These are phyloP conservation scores for Furcula furcula DNA, from an alignment of 2,888 invertebrate genomes.

Conservation along the genomic window DNA sequence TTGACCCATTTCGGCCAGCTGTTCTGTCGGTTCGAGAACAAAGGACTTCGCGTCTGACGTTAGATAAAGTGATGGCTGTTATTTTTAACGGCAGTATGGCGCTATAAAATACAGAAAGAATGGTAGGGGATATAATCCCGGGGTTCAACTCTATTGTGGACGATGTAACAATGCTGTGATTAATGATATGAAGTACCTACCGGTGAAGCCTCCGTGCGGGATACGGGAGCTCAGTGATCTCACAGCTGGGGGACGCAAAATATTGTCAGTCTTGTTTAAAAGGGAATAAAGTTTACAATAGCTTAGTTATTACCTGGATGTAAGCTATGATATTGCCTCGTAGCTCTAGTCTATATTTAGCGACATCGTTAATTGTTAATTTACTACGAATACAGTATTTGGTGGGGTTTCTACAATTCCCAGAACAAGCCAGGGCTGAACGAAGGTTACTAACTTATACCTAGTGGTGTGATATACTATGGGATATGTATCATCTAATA, in stretches of 20 bases:
- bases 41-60: slow-evolving; percentile 25
- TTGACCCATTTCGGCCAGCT: slow-evolving; percentile 20
- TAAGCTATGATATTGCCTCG: no score
- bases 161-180: slow-evolving; percentile 44
- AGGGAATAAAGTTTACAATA: slow-evolving; percentile 10
- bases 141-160: slow-evolving; percentile 34
- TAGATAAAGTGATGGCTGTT: slow-evolving; percentile 28
- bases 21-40: slow-evolving; percentile 33
- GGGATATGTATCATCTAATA: no score
- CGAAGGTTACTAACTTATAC: no score
- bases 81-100: slow-evolving; percentile 29
- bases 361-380: not conserved
- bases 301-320: no score
- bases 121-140: slow-evolving; percentile 27
- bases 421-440: no score
- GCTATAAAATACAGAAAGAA: slow-evolving; percentile 33
- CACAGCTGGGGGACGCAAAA: slow-evolving; percentile 12
- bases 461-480: no score
- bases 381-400: no score
- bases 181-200: slow-evolving; percentile 33
- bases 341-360: not conserved
- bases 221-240: slow-evolving; percentile 10
- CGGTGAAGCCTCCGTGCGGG: slow-evolving; percentile 21
- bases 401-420: no score
- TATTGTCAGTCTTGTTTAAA: slow-evolving; percentile 21